Base-by-base conservation (phyloP, 2,797 vertebrate genomes). In the Melanitta fusca region DNA sequence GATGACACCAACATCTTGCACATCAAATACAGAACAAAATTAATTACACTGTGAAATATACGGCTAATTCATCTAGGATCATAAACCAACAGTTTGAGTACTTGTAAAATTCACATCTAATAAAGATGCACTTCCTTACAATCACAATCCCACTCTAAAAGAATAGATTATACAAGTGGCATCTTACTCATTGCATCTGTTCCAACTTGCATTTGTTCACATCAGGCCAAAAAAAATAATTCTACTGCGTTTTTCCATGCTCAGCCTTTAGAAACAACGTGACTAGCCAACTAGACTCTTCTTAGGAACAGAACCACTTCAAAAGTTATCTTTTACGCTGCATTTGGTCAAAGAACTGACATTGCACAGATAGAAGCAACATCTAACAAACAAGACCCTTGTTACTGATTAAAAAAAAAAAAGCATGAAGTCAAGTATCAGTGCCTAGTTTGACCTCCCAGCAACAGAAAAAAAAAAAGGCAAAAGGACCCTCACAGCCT, bases 281-380 rank as follows among this genome's bases (percentile, higher is more conserved):
- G 2, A 62, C 17, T 3, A 6, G 8, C 57, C 19, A 91, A 56
- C 17, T 16, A 66, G 71, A 82, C 38, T 34, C n/a, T 64, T 30
- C 12, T 85, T 66, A 89, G 60, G 17, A 79, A 34, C 30, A 88
- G 6, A 91, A 41, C 4, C 61, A 21, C 20, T 78, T 15, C 24
- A 47, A 36, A 77, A 54, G 38, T 3, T 70, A 45, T 32, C 36
- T 87, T 71, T 79, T 65, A 74, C 34, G 38, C 30, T 80, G 64
- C 22, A 41, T 7, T 80, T 34, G 53, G 51, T 68, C 58, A 85
- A 88, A 78, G 30, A 85, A 74, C 16, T 58, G 61, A 80, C 25
- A 60, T 0, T 8, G 24, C 30, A 74, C 14, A 58, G 54, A 54
- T 51, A 13, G 1, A 80, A 80, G 38, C 0, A 0, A 69, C n/a